Evolutionary conservation across 2,888 invertebrate genomes (phyloP), one percentile per base, ranked within the genome.

Genomic region (Notocelia uddmanniana): DNA sequence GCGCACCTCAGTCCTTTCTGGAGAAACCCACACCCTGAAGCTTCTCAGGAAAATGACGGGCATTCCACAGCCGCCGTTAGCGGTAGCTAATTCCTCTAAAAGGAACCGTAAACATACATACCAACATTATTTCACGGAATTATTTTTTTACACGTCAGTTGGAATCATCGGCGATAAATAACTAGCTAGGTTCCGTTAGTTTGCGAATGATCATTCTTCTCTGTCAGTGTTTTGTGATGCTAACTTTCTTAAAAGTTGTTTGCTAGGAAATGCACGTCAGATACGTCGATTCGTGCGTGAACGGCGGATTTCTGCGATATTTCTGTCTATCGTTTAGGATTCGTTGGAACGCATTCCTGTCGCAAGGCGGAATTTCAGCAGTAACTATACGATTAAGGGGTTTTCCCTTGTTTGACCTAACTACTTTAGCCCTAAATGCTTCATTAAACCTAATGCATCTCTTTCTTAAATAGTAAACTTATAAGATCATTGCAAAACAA

Each of bases 91-190:
- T 41, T 15, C 41, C 13, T 15, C 15, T 41, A 50, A 19, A n/a
- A n/a, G n/a, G n/a, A 2, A 9, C 50, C 2, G 10, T 50, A 50
- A 19, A 2, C 50, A 19, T 19, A 19, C 45, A 19, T 18, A 50
- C 19, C 34, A 34, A 59, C n/a, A n/a, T 13, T 15, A 59, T 68
- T 21, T 57, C 69, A 41, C 11, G 13, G 26, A 50, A 50, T 64
- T 50, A 50, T 19, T 34, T 19, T 58, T 58, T 37, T 48, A 50
- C 26, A 21, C 48, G 19, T 41, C 50, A 52, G 26, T 58, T 21
- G 13, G 63, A 52, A 50, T 70, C 34, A 58, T 64, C 57, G 34
- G 19, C 19, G 18, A 52, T 64, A 18, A 70, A 58, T 70, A 57
- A 15, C 37, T 31, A 23, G 11, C 19, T 11, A 8, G 31, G 64